A percentile compares a stretch with the other conserved stretches of the same genome.
These are phyloP conservation scores for Aplidium turbinatum DNA, from an alignment of 23 tunicate species.

Conservation along the genomic window DNA sequence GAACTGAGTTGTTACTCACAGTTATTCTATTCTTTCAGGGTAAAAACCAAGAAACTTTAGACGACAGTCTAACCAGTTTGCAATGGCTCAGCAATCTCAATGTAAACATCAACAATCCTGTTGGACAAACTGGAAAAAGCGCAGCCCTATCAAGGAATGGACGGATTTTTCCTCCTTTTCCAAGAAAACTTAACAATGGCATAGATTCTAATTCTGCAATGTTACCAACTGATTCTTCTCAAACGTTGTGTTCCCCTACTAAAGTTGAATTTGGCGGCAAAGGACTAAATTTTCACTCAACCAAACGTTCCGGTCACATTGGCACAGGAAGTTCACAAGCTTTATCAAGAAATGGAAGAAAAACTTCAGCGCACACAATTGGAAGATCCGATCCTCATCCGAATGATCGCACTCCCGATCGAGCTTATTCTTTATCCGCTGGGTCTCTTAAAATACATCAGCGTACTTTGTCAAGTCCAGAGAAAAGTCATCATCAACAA, in stretches of 20 bases:
- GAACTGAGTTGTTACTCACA: neutral
- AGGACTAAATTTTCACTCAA: neutral
- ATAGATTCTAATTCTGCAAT: neutral
- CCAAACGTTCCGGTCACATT: neutral
- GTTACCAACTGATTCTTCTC: neutral
- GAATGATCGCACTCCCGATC: neutral
- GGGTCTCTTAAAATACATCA: neutral
- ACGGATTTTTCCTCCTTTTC: constrained; percentile 13
- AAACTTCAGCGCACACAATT: neutral
- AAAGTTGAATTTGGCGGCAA: neutral
- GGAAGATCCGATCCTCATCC: neutral
- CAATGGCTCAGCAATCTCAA: constrained; percentile 94
- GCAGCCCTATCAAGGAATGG: too few relatives aligned
- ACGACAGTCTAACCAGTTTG: constrained; percentile 88
- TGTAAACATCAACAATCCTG: constrained; percentile 73
- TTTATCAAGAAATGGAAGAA: neutral
- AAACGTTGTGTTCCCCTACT: neutral
- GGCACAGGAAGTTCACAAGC: neutral
- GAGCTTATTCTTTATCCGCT: neutral
- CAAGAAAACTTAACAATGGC: constrained; percentile 1
- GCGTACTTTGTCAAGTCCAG: neutral
- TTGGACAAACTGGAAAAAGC: constrained; percentile 3
- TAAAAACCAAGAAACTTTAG: constrained; percentile 54
- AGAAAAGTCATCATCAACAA: neutral
- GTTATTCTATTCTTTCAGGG: constrained; percentile 52